A percentile compares a stretch with the other conserved stretches of the same genome.
Evolutionary conservation across 2,797 vertebrate species (phyloP).

Genomic region (Apogon talboti): DNA sequence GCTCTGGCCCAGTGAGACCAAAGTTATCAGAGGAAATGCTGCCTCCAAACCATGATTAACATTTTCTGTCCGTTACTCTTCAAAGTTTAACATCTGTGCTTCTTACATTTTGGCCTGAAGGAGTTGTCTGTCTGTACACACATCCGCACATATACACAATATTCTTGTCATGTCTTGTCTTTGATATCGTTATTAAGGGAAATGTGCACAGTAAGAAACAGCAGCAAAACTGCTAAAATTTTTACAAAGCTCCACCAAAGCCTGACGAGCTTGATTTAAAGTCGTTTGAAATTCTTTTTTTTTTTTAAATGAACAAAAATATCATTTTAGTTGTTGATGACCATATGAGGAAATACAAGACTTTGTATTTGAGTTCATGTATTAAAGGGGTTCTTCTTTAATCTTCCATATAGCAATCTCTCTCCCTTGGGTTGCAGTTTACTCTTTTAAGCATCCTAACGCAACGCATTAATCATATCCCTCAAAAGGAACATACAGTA

Average conservation of each 20-base stretch:
- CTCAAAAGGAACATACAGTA: background rate
- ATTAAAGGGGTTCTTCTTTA: background rate
- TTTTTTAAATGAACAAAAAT: background rate
- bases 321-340: slow-evolving; percentile 1
- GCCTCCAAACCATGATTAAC: slow-evolving; percentile 66
- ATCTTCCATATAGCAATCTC: background rate
- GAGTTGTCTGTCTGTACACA: slow-evolving; percentile 26
- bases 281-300: background rate
- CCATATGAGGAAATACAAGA: slow-evolving; percentile 9
- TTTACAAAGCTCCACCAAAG: slow-evolving; percentile 14
- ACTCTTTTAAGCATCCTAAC: background rate
- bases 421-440: background rate
- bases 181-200: slow-evolving; percentile 36
- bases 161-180: slow-evolving; percentile 41
- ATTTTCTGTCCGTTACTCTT: slow-evolving; percentile 65
- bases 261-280: slow-evolving; percentile 10
- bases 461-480: background rate
- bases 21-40: slow-evolving; percentile 56
- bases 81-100: slow-evolving; percentile 57
- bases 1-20: slow-evolving; percentile 47
- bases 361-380: background rate
- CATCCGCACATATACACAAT: slow-evolving; percentile 15
- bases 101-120: slow-evolving; percentile 49
- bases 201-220: slow-evolving; percentile 17
- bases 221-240: slow-evolving; percentile 25